Evolutionary conservation across 2,113 vertebrate genomes (phyloP), one percentile per base, ranked within the genome.

Genomic region (Melanocharis versteri): DNA sequence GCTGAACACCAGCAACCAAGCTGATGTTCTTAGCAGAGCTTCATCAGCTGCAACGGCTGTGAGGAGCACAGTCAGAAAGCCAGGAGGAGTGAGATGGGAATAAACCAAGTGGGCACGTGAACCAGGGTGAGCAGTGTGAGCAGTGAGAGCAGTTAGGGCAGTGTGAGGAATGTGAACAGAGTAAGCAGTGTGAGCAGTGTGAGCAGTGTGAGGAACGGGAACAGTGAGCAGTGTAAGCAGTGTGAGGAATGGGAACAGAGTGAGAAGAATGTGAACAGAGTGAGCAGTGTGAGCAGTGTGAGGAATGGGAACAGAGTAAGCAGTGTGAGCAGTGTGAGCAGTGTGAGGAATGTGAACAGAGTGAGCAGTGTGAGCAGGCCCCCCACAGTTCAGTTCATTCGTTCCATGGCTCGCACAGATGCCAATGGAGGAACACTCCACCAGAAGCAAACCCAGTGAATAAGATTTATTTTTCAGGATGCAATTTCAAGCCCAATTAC

Each of bases 351-450:
- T 5, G 31, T 18, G 40, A 31, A 10, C 9, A 66, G 10, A 15
- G 69, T 39, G 35, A 37, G 39, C 39, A 40, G 39, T 40, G 39
- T 6, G 24, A 82, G n/a, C 58, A 65, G 62, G 9, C 4, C 10
- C 51, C 13, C 21, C 4, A 0, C 0, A 0, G 35, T 9, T 71
- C 0, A 1, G 22, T 51, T 76, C 0, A 6, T 44, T 44, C 0
- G 0, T 61, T 48, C 35, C 50, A 50, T 37, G 66, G 47, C 33
- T 23, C 1, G 0, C 35, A 42, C 30, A 27, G 39, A 23, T 7
- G 20, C 35, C 61, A 51, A 20, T 1, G 4, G 48, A 64, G 18
- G 19, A 83, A 51, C 82, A 28, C 33, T 58, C 21, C 35, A 54
- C 15, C 28, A 78, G 35, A 70, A 76, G 31, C 21, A 58, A 85